Evolutionary conservation across 2,888 invertebrate species (phyloP).

Genomic region (Platycheirus rosarum): DNA sequence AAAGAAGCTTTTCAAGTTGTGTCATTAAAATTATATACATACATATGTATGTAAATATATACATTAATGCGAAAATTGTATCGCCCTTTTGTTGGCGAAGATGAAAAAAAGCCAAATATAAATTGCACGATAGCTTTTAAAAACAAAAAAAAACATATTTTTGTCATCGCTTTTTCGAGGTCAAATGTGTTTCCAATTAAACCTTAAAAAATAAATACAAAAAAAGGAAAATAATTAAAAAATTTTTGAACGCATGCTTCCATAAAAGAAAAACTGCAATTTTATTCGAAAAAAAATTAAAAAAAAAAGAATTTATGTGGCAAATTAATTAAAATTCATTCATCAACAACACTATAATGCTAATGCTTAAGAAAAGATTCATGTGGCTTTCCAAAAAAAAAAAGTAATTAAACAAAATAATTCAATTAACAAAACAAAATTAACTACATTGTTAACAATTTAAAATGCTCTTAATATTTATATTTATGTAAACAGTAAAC

Average conservation of each 20-base stretch:
- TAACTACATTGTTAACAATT: conserved; percentile 62
- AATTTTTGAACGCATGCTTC: conserved; percentile 67
- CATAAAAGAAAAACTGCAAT: conserved; percentile 41
- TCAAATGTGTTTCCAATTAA: conserved; percentile 30
- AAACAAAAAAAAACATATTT: conserved; percentile 12
- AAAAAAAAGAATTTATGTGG: conserved; percentile 4
- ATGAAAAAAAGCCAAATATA: conserved; percentile 64
- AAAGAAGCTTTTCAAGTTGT: conserved; percentile 39
- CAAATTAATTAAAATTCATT: conserved; percentile 28
- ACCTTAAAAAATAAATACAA: too few species aligned
- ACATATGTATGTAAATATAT: too few species aligned
- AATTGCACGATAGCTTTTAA: conserved; percentile 44
- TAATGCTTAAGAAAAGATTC: conserved; percentile 25
- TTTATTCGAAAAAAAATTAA: conserved; percentile 10
- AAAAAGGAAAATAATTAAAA: too few species aligned
- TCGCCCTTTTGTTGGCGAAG: conserved; percentile 14
- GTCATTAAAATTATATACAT: neutral
- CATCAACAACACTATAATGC: neutral
- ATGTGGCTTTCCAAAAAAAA: conserved; percentile 52
- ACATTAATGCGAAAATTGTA: conserved; percentile 5
- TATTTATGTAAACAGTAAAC: conserved; percentile 52
- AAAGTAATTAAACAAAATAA: conserved; percentile 4
- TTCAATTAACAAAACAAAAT: conserved; percentile 41
- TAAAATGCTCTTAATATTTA: conserved; percentile 63
- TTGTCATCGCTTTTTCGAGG: conserved; percentile 60